Evolutionary conservation across 1,140 invertebrate genomes (phyloP).

Genomic region (Drosophila tropicalis): DNA sequence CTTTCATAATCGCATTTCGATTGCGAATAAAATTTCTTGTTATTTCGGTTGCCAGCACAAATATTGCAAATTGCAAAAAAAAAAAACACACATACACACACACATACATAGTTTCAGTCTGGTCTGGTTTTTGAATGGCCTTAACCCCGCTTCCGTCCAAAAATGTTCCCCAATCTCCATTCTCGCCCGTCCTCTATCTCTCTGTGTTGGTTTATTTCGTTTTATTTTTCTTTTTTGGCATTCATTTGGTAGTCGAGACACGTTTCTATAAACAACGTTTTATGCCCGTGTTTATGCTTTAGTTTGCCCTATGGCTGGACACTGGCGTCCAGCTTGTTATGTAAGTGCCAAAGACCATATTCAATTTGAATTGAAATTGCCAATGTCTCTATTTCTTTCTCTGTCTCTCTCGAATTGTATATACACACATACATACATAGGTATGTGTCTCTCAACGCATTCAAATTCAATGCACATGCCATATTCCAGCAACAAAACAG

Average conservation of each 20-base stretch:
- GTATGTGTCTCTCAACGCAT: conserved; percentile 23
- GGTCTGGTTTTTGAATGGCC: conserved; percentile 38
- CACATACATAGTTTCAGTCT: not conserved
- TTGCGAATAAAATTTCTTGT: conserved; percentile 10
- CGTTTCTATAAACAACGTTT: conserved; percentile 68
- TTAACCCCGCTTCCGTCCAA: conserved; percentile 61
- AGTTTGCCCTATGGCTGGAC: conserved; percentile 35
- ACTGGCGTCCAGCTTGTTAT: conserved; percentile 43
- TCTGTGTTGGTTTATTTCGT: not conserved
- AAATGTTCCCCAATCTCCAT: not conserved
- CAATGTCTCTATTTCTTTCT: conserved; percentile 25
- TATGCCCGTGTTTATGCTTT: conserved; percentile 66
- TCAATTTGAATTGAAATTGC: conserved; percentile 66
- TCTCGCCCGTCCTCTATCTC: not conserved
- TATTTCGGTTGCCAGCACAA: conserved; percentile 36
- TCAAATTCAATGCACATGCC: conserved; percentile 5
- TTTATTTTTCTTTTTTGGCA: not conserved
- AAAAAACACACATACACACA: too few relatives aligned
- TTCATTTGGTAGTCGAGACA: conserved; percentile 41
- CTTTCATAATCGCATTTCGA: conserved; percentile 62
- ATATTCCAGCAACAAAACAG: not conserved
- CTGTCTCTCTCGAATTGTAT: not conserved
- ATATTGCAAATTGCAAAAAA: conserved; percentile 42
- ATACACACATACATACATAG: too few relatives aligned
- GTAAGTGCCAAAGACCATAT: conserved; percentile 61